Base-by-base conservation (phyloP, 2,797 vertebrate genomes). In the Botia almorhae region DNA sequence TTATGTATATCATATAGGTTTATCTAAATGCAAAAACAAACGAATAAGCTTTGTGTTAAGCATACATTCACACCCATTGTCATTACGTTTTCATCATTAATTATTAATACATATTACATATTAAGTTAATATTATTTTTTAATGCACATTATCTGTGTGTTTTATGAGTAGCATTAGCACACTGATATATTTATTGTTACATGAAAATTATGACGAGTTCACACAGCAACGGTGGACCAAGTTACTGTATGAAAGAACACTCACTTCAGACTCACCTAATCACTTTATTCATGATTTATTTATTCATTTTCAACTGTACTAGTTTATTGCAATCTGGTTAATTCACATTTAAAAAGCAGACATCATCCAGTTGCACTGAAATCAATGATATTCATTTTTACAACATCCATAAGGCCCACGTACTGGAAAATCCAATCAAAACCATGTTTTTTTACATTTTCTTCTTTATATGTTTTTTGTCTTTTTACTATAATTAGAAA, bases 321-420 rank as follows among this genome's bases (percentile, higher is more conserved):
- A 96, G 96, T 96, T 95, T 96, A 97, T 96, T 97, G 96, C 95
- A 95, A 95, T 97, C 97, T 96, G 96, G 95, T 96, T 95, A 95
- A 96, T 96, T 97, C 96, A 97, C 97, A 97, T 96, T 97, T 96
- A 97, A 96, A 96, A 97, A 97, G 96, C 95, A 96, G 96, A 96
- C 95, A 92, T 93, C 96, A 96, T 97, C 96, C 96, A 97, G 96
- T 96, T 92, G 96, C 95, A 96, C 93, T 95, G 95, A 96, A 96
- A 96, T 96, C 83, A 91, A 96, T 33, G 33, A 33, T 94, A 95
- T 93, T 95, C 94, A 95, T 96, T 95, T 94, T 96, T 96, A 97
- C 94, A 97, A 95, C 96, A 97, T 96, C 95, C 95, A 95, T 95
- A 89, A 33, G 95, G 96, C 95, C 94, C 94, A 96, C 94, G 95